phyloP scores from a whole-genome alignment of 2,113 vertebrate genomes.

The Diphyllodes magnificus region DNA sequence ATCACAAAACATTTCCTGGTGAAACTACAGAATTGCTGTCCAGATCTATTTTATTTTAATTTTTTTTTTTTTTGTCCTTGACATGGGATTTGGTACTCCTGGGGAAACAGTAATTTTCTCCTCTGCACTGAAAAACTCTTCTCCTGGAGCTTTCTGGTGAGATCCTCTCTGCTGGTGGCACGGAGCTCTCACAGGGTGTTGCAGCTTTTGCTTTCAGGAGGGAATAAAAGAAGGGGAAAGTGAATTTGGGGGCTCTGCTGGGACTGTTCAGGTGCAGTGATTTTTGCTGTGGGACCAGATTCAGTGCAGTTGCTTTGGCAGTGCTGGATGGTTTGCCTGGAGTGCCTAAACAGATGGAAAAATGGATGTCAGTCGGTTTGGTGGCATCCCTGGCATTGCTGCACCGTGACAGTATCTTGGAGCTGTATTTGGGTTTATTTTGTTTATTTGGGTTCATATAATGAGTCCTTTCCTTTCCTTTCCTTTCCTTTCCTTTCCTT shows the following conservation, averaged over 20 bases:
- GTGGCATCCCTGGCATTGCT: not conserved
- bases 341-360: not conserved
- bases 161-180: not conserved
- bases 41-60: not conserved
- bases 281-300: not conserved
- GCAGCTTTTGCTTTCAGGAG: not conserved
- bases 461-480: not conserved
- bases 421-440: not conserved
- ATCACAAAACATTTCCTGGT: not conserved
- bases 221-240: not conserved
- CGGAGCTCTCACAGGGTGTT: not conserved
- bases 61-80: not conserved
- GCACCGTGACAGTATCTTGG: fast-evolving
- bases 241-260: not conserved
- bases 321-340: not conserved
- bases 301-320: not conserved
- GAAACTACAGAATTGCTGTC: not conserved
- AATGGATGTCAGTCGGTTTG: not conserved
- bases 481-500: too few relatives aligned
- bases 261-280: not conserved
- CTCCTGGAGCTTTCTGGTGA: not conserved
- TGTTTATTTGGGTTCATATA: not conserved
- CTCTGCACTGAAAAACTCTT: not conserved
- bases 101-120: not conserved
- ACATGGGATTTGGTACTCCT: not conserved